Conservation (phyloP, 2,797 vertebrate genomes). For the Vipera ursinii region DNA sequence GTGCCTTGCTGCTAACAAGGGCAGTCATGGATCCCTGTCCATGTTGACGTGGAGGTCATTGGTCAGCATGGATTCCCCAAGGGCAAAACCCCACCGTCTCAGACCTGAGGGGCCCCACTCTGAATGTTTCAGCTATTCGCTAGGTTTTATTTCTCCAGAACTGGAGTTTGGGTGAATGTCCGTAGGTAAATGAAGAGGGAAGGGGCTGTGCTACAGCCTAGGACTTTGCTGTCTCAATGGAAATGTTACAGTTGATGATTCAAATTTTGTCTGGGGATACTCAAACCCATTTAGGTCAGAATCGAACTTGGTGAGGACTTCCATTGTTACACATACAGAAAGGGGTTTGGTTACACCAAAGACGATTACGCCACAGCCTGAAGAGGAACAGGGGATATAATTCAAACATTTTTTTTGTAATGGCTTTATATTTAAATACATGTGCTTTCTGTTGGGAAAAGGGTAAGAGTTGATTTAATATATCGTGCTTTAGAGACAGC, state of each 20-base stretch:
- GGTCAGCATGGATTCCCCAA: not conserved
- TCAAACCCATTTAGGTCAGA: conserved; percentile 32
- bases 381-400: not conserved
- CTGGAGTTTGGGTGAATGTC: not conserved
- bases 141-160: not conserved
- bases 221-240: not conserved
- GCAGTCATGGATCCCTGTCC: not conserved
- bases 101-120: not conserved
- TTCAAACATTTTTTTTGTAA: conserved; percentile 5
- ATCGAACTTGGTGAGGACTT: not conserved
- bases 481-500: conserved; percentile 28
- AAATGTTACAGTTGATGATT: conserved; percentile 22
- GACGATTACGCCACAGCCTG: not conserved
- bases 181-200: not conserved
- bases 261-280: conserved; percentile 1
- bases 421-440: conserved; percentile 41
- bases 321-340: conserved; percentile 8
- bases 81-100: not conserved
- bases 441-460: conserved; percentile 35
- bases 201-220: not conserved
- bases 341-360: not conserved
- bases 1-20: not conserved
- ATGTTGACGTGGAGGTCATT: not conserved
- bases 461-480: conserved; percentile 41
- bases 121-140: not conserved